Evolutionary conservation across 2,888 invertebrate species (phyloP).

Genomic region (Spisula subtruncata): DNA sequence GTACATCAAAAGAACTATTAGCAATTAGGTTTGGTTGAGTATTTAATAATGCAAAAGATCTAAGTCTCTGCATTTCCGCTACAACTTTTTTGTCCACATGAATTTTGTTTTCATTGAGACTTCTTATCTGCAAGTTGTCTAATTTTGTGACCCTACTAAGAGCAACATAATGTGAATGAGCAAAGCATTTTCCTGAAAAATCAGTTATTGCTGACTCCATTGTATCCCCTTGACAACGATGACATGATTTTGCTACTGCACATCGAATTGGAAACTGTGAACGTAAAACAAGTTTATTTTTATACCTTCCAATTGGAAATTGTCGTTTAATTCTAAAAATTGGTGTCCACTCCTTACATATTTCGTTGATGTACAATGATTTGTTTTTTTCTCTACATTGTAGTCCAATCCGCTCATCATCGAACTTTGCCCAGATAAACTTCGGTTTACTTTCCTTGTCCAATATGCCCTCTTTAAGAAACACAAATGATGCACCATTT

Average conservation of each 20-base stretch:
- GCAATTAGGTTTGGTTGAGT: no score
- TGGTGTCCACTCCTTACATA: slow-evolving; percentile 45
- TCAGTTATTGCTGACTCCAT: slow-evolving; percentile 20
- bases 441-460: no score
- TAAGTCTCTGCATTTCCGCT: slow-evolving; percentile 57
- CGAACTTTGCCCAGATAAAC: slow-evolving; percentile 46
- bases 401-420: slow-evolving; percentile 26
- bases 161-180: slow-evolving; percentile 47
- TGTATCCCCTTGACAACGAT: slow-evolving; percentile 47
- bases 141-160: slow-evolving; percentile 41
- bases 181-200: slow-evolving; percentile 8
- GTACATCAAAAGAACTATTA: no score
- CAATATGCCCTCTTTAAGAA: neutral
- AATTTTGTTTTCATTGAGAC: slow-evolving; percentile 34
- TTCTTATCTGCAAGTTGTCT: neutral
- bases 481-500: slow-evolving; percentile 58
- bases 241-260: slow-evolving; percentile 42
- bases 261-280: slow-evolving; percentile 38
- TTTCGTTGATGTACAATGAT: slow-evolving; percentile 16
- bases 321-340: slow-evolving; percentile 23
- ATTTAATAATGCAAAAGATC: no score
- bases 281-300: slow-evolving; percentile 26
- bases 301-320: slow-evolving; percentile 45
- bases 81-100: slow-evolving; percentile 39
- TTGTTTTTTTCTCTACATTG: slow-evolving; percentile 35